Conservation (phyloP, 2,888 invertebrate genomes). For the Syrista parreyssii region DNA sequence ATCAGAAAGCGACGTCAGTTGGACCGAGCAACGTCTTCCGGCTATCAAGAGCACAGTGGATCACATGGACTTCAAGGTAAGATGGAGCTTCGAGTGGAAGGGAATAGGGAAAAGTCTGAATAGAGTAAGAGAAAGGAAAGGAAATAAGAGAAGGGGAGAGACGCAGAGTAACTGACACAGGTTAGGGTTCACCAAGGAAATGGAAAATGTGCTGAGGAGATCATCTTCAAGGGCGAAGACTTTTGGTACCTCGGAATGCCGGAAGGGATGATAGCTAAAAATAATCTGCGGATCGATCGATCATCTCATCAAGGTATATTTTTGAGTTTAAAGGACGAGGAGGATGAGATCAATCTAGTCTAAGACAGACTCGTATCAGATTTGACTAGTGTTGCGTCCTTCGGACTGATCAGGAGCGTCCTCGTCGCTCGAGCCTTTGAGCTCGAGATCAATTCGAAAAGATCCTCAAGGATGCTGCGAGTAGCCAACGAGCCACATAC, state of each 20-base stretch:
- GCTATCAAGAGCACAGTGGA: constrained; percentile 32
- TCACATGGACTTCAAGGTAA: constrained; percentile 38
- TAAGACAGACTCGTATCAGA: constrained; percentile 28
- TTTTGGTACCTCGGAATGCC: constrained; percentile 41
- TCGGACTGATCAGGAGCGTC: constrained; percentile 51
- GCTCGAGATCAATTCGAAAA: constrained; percentile 30
- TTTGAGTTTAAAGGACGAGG: not conserved
- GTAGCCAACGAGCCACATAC: constrained; percentile 40
- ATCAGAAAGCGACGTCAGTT: constrained; percentile 26
- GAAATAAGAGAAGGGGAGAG: no score
- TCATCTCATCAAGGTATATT: constrained; percentile 45
- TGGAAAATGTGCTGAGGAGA: not conserved
- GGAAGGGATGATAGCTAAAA: constrained; percentile 29
- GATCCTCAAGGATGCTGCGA: constrained; percentile 31
- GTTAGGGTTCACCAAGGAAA: constrained; percentile 31
- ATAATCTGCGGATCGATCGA: constrained; percentile 46
- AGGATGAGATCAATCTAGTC: no score
- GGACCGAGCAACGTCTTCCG: constrained; percentile 36
- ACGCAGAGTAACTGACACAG: constrained; percentile 15
- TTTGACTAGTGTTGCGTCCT: constrained; percentile 41
- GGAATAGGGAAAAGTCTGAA: not conserved
- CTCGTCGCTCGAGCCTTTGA: constrained; percentile 39
- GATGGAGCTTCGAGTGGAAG: not conserved
- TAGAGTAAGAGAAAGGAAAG: not conserved
- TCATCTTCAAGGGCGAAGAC: constrained; percentile 9